Conservation (phyloP, 35 echinoderm and acorn worm species). For the Nesometra sesokonis region DNA sequence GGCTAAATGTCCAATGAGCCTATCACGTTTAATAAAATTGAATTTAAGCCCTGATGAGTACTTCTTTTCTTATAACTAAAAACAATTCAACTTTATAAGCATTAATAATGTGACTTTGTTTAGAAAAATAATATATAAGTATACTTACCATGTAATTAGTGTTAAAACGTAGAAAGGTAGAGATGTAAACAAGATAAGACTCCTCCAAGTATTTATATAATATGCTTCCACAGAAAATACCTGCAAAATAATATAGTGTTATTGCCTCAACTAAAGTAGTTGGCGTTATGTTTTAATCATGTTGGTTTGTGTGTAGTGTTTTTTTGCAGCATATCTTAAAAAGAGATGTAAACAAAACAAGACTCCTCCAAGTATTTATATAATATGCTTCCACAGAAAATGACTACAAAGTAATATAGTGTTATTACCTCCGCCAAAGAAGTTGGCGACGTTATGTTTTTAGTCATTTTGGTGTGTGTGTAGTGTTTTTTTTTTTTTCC, state of each 20-base stretch:
- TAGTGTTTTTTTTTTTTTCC: too few species aligned
- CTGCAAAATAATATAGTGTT: conserved; percentile 6
- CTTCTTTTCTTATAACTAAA: background rate
- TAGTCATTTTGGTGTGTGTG: too few species aligned
- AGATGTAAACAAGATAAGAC: conserved; percentile 29
- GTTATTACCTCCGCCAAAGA: too few species aligned
- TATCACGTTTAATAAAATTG: too few species aligned
- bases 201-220: conserved; percentile 66
- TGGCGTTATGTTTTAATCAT: too few species aligned
- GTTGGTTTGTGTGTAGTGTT: too few species aligned
- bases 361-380: conserved; percentile 61
- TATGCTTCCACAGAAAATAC: conserved; percentile 48
- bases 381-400: conserved; percentile 55
- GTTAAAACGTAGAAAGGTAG: conserved; percentile 23
- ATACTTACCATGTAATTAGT: conserved; percentile 46
- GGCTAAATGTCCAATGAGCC: too few species aligned
- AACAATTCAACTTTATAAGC: background rate
- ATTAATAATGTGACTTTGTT: background rate
- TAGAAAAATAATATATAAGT: background rate
- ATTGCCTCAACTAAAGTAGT: too few species aligned
- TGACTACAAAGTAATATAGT: conserved; percentile 5
- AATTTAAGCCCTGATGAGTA: too few species aligned
- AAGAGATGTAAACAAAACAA: conserved; percentile 31
- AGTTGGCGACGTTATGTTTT: too few species aligned
- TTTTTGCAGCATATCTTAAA: too few species aligned